Evolutionary conservation across 2,888 invertebrate genomes (phyloP), one percentile per base, ranked within the genome.

Genomic region (Blera fallax): DNA sequence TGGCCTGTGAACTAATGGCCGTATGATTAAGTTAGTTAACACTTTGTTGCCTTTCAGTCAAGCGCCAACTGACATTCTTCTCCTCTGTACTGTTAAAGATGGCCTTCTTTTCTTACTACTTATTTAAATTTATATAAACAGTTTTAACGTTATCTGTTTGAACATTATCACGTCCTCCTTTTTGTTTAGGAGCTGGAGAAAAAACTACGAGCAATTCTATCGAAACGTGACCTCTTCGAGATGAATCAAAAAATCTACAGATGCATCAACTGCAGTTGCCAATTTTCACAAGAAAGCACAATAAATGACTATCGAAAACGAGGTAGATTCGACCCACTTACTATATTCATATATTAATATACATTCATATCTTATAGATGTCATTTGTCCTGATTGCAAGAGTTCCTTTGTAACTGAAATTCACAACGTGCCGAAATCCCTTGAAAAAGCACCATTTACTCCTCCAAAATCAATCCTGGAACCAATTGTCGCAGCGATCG

Each of bases 241-340:
- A 92, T 93, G 90, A 93, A 93, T 79, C 93, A 94, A 88, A 92
- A 90, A 27, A 89, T 93, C 2, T 94, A 93, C 89, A 92, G 92
- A 87, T 95, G 95, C 89, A 93, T 95, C 89, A 95, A 94, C 89
- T 95, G 95, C 88, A 93, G 93, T 2, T 93, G 94, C 8, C 93
- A 94, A 87, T 95, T 95, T 90, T 93, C 93, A 1, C 92, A 93
- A 77, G 94, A 94, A 87, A 91, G 88, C 21, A 90, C 89, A 70
- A 87, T 81, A 7, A 90, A 89, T 40, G 83, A 87, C 32, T 87
- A 87, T 11, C 88, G 88, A 10, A 89, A 88, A 62, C 78, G 76
- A 18, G 90, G 92, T 91, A 88, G 74, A 64, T 64, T 32, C 3
- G 8, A 18, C 18, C 11, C 21, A 18, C 10, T 11, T 18, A n/a